phyloP scores from a whole-genome alignment of 2,888 invertebrate genomes.

The Philhelius pedissequus region DNA sequence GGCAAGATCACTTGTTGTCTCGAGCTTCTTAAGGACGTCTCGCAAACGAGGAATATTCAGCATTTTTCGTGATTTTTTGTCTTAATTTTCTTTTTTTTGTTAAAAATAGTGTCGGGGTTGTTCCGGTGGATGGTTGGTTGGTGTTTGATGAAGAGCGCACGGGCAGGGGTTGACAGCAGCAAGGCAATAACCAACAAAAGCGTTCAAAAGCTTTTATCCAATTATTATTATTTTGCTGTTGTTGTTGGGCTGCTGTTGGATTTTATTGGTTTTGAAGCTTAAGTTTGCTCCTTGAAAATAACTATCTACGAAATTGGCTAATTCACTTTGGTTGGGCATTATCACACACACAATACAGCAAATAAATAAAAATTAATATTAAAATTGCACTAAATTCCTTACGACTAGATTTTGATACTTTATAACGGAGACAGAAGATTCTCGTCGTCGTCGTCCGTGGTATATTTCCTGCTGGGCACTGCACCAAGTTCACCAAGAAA shows the following conservation, averaged over 20 bases:
- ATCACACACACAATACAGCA: slow-evolving; percentile 6
- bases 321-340: slow-evolving; percentile 37
- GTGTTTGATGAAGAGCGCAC: neutral
- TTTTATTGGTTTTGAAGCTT: neutral
- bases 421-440: neutral
- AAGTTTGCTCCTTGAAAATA: slow-evolving; percentile 27
- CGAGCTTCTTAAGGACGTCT: slow-evolving; percentile 60
- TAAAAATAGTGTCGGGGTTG: slow-evolving; percentile 11
- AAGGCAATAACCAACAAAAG: slow-evolving; percentile 9
- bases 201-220: neutral
- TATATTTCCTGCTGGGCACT: slow-evolving; percentile 25
- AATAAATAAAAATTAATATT: neutral
- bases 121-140: neutral
- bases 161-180: neutral
- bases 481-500: neutral
- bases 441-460: neutral
- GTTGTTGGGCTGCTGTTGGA: neutral
- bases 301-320: slow-evolving; percentile 43
- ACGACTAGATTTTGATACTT: slow-evolving; percentile 12
- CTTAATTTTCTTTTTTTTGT: neutral
- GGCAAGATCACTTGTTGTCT: slow-evolving; percentile 70
- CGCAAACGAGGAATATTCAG: slow-evolving; percentile 54
- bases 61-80: slow-evolving; percentile 17
- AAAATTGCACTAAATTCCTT: slow-evolving; percentile 32
- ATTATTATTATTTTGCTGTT: neutral